Evolutionary conservation across 2,797 vertebrate genomes (phyloP), one percentile per base, ranked within the genome.

Genomic region (Sciaenops ocellatus): DNA sequence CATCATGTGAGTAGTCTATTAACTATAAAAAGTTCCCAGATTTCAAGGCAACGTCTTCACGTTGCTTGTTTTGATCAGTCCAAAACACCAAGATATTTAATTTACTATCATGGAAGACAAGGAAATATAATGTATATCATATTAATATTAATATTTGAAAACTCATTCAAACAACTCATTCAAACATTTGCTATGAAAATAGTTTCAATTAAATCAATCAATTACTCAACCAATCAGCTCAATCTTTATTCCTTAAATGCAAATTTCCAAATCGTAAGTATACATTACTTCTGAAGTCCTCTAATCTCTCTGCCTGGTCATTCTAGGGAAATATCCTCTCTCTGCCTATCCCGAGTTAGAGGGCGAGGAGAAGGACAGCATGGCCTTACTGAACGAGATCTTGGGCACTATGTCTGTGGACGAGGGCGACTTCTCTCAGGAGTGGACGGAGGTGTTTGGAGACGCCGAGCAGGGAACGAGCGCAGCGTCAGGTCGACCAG

Each of bases 361-460:
- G 48, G 73, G 83, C 16, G 85, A 92, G 68, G 96, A 98, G 66
- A 95, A 91, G 76, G 97, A 98, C 78, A 94, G 95, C 83, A 90
- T 97, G 94, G 92, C 95, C 13, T 86, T 98, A 30, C 89, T 99
- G 79, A 96, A 95, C 3, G 97, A 99, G 87, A 98, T 99, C 90
- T 95, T 99, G 85, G 96, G 92, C 0, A 83, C 95, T 1, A 90
- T 96, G 64, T 96, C 95, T 1, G 85, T 97, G 93, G 97, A 99
- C 0, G 96, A 97, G 46, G 89, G 94, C 0, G 96, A 97, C 74
- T 97, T 98, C 90, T 96, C 96, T 73, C 94, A 90, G 22, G 95
- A 99, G 92, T 99, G 98, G 98, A 95, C 87, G 1, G 95, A 96
- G 5, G 96, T 97, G 81, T 99, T 98, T n/a, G 97, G 97, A 18